Conservation (phyloP, 1,140 invertebrate species). For the Drosophila arawakana region DNA sequence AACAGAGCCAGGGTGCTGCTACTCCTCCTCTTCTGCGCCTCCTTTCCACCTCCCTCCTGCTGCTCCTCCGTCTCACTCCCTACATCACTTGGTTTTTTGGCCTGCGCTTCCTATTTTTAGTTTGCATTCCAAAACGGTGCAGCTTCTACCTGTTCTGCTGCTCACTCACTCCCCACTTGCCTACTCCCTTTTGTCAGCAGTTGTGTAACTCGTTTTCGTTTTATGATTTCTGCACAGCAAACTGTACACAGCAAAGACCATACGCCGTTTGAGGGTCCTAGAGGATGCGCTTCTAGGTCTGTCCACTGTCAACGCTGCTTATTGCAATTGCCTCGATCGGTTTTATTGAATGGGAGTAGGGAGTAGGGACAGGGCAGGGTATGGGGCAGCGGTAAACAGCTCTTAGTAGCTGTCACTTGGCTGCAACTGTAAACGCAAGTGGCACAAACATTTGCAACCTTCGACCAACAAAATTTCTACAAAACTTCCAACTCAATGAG, state of each 20-base stretch:
- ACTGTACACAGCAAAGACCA: conserved; percentile 34
- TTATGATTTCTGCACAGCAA: conserved; percentile 71
- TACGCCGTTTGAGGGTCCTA: background rate
- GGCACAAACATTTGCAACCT: background rate
- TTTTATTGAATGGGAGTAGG: conserved; percentile 2
- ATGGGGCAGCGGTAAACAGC: too few species aligned
- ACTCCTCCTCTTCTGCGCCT: background rate
- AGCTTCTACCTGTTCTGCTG: conserved; percentile 37
- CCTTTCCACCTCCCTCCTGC: background rate
- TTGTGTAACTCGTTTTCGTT: conserved; percentile 80
- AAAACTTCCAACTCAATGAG: conserved; percentile 69
- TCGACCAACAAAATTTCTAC: conserved; percentile 24
- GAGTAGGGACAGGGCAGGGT: background rate
- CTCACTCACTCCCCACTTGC: background rate
- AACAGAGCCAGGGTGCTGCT: background rate
- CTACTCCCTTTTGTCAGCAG: conserved; percentile 48
- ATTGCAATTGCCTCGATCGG: conserved; percentile 46
- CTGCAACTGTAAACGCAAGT: conserved; percentile 43
- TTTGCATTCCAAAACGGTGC: conserved; percentile 59
- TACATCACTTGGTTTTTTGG: conserved; percentile 27
- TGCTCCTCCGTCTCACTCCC: too few species aligned
- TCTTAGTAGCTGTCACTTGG: conserved; percentile 20
- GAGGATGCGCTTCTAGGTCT: conserved; percentile 21
- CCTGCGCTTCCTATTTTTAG: conserved; percentile 55
- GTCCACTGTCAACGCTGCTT: conserved; percentile 13